Percentiles rank a stretch among this genome's conserved stretches.
Conservation (phyloP, 2,888 invertebrate species). For the Harmothoe impar region DNA sequence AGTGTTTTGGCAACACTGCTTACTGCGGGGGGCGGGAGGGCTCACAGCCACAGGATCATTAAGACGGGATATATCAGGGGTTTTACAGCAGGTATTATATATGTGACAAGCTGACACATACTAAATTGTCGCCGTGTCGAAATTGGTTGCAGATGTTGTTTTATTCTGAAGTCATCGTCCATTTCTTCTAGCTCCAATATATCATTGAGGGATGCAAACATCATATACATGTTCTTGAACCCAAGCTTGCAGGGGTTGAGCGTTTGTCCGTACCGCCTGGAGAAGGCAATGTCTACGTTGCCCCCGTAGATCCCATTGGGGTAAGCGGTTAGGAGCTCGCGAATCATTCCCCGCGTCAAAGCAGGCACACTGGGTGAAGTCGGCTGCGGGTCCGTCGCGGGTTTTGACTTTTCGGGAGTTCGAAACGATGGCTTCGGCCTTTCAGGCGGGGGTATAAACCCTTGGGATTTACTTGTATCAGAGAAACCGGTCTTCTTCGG, state of each 20-base stretch:
- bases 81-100: too few relatives aligned
- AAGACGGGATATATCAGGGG: too few relatives aligned
- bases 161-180: conserved; percentile 64
- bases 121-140: neutral
- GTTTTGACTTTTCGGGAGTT: neutral
- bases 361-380: conserved; percentile 34
- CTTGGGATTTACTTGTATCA: neutral
- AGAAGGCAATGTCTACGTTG: conserved; percentile 73
- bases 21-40: too few relatives aligned
- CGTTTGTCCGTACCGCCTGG: conserved; percentile 72
- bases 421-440: neutral
- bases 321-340: conserved; percentile 71
- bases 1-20: too few relatives aligned
- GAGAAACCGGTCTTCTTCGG: neutral
- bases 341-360: conserved; percentile 71
- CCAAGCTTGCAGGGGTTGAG: conserved; percentile 72
- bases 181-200: conserved; percentile 71
- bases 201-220: conserved; percentile 72
- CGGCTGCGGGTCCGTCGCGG: neutral
- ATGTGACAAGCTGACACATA: too few relatives aligned
- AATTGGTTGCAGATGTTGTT: neutral
- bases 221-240: conserved; percentile 71
- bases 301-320: conserved; percentile 71
- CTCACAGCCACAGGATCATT: too few relatives aligned
- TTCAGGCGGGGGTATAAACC: neutral